Evolutionary conservation across 2,797 vertebrate species (phyloP).

Genomic region (Pitangus sulphuratus): DNA sequence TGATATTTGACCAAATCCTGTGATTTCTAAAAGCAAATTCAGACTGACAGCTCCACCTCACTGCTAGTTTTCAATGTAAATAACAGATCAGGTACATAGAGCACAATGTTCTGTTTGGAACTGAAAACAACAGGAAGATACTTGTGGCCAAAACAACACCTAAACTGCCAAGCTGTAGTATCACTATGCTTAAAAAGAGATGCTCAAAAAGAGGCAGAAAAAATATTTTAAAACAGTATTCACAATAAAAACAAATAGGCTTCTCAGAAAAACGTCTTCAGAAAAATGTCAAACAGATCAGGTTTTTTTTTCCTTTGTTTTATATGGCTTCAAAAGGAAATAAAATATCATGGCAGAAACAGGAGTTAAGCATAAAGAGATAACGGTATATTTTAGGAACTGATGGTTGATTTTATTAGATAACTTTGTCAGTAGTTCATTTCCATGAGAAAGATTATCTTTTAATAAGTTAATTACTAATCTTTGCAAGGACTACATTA

Average conservation of each 20-base stretch:
- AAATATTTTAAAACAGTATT: neutral
- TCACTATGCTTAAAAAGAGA: neutral
- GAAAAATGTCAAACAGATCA: neutral
- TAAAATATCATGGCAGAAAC: neutral
- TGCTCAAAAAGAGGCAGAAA: neutral
- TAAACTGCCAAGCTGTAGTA: conserved; percentile 2
- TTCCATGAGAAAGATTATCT: neutral
- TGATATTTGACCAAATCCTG: neutral
- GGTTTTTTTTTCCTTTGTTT: neutral
- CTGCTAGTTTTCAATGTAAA: neutral
- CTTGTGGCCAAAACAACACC: neutral
- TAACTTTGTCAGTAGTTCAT: neutral
- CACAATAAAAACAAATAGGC: neutral
- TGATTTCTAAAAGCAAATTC: neutral
- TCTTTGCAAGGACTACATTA: neutral
- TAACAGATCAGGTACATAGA: neutral
- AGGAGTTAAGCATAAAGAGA: neutral
- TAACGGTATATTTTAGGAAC: neutral
- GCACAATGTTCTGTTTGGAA: neutral
- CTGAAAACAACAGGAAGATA: neutral
- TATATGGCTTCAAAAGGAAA: neutral
- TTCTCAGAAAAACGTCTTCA: neutral
- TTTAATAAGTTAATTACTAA: neutral
- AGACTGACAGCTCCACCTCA: neutral
- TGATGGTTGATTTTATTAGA: neutral